phyloP scores from a whole-genome alignment of 2,797 vertebrate species.

The Cryptoprocta ferox region DNA sequence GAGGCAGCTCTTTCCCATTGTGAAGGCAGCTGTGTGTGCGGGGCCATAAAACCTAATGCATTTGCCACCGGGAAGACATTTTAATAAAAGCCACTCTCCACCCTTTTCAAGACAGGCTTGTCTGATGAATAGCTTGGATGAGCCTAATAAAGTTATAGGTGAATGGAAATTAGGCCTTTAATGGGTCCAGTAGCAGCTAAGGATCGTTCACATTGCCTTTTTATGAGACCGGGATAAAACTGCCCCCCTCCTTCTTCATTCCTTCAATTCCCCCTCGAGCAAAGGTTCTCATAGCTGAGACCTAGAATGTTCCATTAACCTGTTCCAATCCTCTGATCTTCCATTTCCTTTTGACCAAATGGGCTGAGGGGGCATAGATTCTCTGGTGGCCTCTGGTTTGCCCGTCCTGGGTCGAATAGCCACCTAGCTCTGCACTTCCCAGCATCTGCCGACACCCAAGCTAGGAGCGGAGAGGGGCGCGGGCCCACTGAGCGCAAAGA shows the following conservation, averaged over 20 bases:
- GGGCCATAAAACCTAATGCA: not conserved
- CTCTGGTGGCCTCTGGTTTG: not conserved
- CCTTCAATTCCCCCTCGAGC: not conserved
- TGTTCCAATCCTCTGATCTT: not conserved
- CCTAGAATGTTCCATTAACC: not conserved
- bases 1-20: not conserved
- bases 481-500: not conserved
- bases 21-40: not conserved
- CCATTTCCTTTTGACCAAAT: not conserved
- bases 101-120: slow-evolving; percentile 10
- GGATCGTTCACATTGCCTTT: not conserved
- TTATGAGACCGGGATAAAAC: not conserved
- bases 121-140: slow-evolving; percentile 51
- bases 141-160: slow-evolving; percentile 74
- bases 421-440: not conserved
- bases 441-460: not conserved
- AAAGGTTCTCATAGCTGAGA: not conserved
- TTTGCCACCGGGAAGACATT: slow-evolving; percentile 20
- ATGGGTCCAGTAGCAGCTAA: not conserved
- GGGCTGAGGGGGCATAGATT: rapidly evolving
- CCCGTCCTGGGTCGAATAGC: not conserved
- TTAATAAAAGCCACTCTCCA: slow-evolving; percentile 57
- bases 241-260: not conserved
- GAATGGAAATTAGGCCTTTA: slow-evolving; percentile 71
- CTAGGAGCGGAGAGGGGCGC: not conserved